Base-by-base conservation (phyloP, 2,113 vertebrate species). In the Miniopterus natalensis region DNA sequence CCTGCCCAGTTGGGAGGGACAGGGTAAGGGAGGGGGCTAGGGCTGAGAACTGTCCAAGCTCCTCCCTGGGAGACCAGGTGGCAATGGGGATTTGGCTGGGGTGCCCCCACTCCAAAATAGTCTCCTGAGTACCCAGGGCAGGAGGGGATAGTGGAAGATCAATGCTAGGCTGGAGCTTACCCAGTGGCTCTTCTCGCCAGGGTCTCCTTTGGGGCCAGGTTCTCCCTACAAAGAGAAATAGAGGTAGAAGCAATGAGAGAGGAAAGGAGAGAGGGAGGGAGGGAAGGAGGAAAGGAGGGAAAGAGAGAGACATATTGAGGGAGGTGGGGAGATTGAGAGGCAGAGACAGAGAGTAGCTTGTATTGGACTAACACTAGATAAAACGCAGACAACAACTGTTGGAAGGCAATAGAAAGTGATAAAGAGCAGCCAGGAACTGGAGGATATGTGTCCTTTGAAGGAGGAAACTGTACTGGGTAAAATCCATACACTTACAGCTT, bases 141-240 rank as follows among this genome's bases (percentile, higher is more conserved):
- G 29, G 81, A 55, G 36, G 10, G 40, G 29, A 10, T 9, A 59
- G 40, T 1, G 13, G 68, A 49, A 84, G 42, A 79, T 14, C 27
- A 70, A 53, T 14, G 36, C n/a, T 10, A 29, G 36, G 23, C 61
- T 42, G 73, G 27, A 61, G 97, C 99, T 99, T 99, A 99, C 99
- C 99, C 99, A 99, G 63, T 99, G 98, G 88, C 99, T 99, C 98
- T 99, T 99, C 77, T 99, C 99, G 59, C 99, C 99, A 1, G 99
- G 99, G 95, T 99, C 99, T 95, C 99, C 99, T 98, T 99, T 99
- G 81, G 98, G 98, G 88, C 99, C 99, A 10, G 98, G 98, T 77
- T 98, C 96, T 63, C 99, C 99, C 99, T 99, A 97, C 25, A 97
- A 98, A 11, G 86, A 97, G 73, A 98, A 92, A 92, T 1, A 97